A percentile compares a stretch with the other conserved stretches of the same genome.
Evolutionary conservation across 1,140 invertebrate genomes (phyloP).

Genomic region (Eumaeus atala): DNA sequence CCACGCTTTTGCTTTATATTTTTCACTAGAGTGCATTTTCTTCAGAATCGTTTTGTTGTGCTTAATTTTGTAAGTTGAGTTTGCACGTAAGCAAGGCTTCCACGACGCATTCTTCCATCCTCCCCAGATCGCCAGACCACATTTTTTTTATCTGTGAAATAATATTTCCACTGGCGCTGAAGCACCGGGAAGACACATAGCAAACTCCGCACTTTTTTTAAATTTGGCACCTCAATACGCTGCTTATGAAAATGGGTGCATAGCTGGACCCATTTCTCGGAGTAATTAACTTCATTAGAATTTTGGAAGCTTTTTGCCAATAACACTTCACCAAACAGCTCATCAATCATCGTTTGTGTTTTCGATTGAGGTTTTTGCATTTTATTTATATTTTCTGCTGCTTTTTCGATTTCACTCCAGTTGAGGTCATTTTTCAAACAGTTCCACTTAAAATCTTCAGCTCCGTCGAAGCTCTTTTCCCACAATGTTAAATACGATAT

Average conservation of each 20-base stretch:
- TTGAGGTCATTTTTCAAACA: constrained; percentile 17
- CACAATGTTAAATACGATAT: constrained; percentile 17
- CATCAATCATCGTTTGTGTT: constrained; percentile 17
- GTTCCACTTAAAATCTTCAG: constrained; percentile 15
- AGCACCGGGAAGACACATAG: constrained; percentile 19
- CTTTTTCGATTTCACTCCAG: constrained; percentile 15
- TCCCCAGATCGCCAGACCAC: constrained; percentile 17
- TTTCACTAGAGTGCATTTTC: constrained; percentile 20
- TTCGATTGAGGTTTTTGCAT: constrained; percentile 17
- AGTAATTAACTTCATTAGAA: constrained; percentile 17
- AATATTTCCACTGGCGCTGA: constrained; percentile 18
- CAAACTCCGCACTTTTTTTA: constrained; percentile 16
- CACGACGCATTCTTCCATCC: constrained; percentile 17
- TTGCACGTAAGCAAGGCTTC: constrained; percentile 18
- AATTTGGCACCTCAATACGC: constrained; percentile 18
- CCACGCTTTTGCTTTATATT: too few relatives aligned
- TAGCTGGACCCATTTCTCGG: constrained; percentile 14
- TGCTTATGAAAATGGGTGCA: constrained; percentile 17
- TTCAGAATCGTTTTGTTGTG: constrained; percentile 17
- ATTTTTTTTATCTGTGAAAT: constrained; percentile 20
- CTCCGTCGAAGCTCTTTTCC: constrained; percentile 17
- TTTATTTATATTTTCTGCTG: constrained; percentile 18
- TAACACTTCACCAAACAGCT: constrained; percentile 17
- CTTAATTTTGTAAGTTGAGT: constrained; percentile 20
- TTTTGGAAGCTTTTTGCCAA: constrained; percentile 17